Evolutionary conservation across 1,140 invertebrate genomes (phyloP), one percentile per base, ranked within the genome.

Genomic region (Whitmania pigra): DNA sequence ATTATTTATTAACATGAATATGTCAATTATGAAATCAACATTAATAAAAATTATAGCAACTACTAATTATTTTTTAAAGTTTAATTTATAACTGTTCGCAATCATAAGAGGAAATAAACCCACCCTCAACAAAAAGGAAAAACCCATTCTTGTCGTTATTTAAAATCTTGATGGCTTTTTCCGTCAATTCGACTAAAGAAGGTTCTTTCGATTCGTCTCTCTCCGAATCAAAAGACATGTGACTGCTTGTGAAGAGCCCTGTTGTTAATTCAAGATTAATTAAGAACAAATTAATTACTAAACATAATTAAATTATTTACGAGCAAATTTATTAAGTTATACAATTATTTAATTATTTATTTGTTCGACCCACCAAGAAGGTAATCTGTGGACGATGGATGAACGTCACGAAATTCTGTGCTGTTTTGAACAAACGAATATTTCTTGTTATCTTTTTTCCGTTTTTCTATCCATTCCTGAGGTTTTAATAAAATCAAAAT

Each of bases 111-210:
- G 11, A n/a, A 11, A 15, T 4, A 63, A 63, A 91, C 90, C 43
- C 0, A 49, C 43, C 91, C 86, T 94, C 92, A 7, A 94, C 89
- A 77, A 94, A 89, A 18, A 94, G 81, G 78, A 94, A 92, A 80
- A 88, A 94, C 31, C 94, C 93, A 53, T 91, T 88, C 15, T 87
- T 82, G 76, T 90, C 90, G 75, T 88, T 90, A 29, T 84, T 82
- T 9, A 97, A 80, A 36, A 96, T 86, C 79, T 89, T 86, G 5
- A 97, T 86, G 0, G 94, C 92, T 18, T 88, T 88, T 73, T 86
- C 82, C 0, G 90, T 92, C 94, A 97, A 96, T 68, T 94, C 87
- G 15, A 86, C 85, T 5, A 97, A 80, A 2, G 89, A 84, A 9
- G 87, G 86, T 69, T 81, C 76, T 55, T 80, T 76, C 17, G 72